Evolutionary conservation across 2,797 vertebrate genomes (phyloP).

Genomic region (Echeneis naucrates): DNA sequence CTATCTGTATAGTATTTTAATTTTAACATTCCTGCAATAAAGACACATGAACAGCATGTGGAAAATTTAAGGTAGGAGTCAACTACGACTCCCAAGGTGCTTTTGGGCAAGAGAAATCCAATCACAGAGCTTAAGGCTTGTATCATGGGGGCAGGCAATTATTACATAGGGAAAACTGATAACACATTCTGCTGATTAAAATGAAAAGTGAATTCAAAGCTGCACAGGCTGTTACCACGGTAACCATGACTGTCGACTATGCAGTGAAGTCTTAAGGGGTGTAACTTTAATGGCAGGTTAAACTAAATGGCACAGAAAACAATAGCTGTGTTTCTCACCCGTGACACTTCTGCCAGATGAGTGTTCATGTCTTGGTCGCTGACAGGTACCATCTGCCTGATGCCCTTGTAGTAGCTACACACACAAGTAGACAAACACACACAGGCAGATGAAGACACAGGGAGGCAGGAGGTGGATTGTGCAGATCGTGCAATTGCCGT

Average conservation of each 20-base stretch:
- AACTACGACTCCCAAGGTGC: not conserved
- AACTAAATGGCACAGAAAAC: slow-evolving; percentile 37
- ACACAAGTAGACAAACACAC: slow-evolving; percentile 23
- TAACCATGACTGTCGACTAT: not conserved
- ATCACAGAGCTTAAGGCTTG: not conserved
- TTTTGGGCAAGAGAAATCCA: not conserved
- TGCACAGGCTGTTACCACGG: not conserved
- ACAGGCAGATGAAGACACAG: slow-evolving; percentile 38
- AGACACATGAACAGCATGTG: not conserved
- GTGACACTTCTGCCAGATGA: slow-evolving; percentile 97
- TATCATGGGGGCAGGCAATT: not conserved
- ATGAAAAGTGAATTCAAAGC: not conserved
- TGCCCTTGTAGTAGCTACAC: slow-evolving; percentile 93
- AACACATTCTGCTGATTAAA: not conserved
- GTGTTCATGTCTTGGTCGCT: slow-evolving; percentile 99
- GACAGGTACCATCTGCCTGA: slow-evolving; percentile 96
- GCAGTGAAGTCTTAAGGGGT: slow-evolving; percentile 16
- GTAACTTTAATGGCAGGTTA: slow-evolving; percentile 30
- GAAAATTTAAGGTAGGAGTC: not conserved
- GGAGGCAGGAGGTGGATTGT: not conserved
- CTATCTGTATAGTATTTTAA: not conserved
- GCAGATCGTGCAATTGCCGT: slow-evolving; percentile 12
- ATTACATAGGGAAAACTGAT: not conserved
- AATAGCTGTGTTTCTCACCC: slow-evolving; percentile 85
- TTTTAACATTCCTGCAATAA: not conserved